A percentile compares a stretch with the other conserved stretches of the same genome.
These are phyloP conservation scores for Psittacula derbiana DNA, from an alignment of 2,797 vertebrate species.

Conservation along the genomic window DNA sequence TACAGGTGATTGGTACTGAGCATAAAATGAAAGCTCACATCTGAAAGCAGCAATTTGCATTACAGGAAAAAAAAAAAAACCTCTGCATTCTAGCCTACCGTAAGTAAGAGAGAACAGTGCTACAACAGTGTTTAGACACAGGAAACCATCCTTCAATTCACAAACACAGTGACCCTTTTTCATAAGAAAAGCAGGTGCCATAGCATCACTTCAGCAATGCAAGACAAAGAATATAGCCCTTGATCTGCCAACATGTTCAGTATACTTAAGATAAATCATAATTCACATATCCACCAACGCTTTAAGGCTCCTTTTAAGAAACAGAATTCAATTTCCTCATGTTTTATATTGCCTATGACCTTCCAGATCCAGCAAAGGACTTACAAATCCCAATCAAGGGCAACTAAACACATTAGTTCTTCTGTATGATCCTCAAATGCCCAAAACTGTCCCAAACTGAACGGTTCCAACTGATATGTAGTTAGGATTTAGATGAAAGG, in stretches of 20 bases:
- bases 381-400: not conserved
- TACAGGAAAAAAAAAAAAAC: not conserved
- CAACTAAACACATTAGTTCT: not conserved
- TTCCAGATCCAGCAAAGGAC: not conserved
- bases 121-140: not conserved
- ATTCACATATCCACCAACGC: not conserved
- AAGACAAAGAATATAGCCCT: not conserved
- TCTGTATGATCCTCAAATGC: not conserved
- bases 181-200: not conserved
- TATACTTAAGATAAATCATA: not conserved
- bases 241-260: not conserved
- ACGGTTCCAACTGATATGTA: accelerated
- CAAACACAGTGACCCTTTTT: not conserved
- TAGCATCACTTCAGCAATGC: not conserved
- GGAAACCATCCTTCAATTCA: not conserved
- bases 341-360: not conserved
- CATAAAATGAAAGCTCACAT: not conserved
- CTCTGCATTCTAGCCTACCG: not conserved
- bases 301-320: not conserved
- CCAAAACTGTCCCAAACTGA: not conserved
- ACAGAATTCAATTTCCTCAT: not conserved
- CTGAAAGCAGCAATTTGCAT: not conserved
- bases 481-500: not conserved
- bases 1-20: not conserved
- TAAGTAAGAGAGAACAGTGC: not conserved